Conservation (phyloP, 2,888 invertebrate genomes). For the Leptothorax acervorum region DNA sequence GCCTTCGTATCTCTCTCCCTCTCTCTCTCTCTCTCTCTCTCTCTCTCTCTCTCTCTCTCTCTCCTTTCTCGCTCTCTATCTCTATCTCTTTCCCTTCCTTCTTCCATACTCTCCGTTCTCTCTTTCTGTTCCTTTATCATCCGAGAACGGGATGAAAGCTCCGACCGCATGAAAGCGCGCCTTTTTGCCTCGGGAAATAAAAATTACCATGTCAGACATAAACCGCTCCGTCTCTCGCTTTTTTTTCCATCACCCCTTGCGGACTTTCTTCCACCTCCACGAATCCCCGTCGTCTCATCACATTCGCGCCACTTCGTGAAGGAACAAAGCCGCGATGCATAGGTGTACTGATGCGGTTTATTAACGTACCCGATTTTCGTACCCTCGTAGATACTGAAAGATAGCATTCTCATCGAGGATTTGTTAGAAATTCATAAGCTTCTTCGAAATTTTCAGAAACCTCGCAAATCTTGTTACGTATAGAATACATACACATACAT, state of each 20-base stretch:
- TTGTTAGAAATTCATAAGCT: neutral
- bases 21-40: neutral
- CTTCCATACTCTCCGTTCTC: constrained; percentile 35
- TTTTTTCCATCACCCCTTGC: constrained; percentile 31
- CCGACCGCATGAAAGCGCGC: constrained; percentile 76
- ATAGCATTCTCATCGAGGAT: neutral
- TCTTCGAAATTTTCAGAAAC: neutral
- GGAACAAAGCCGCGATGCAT: constrained; percentile 32
- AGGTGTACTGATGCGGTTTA: constrained; percentile 34
- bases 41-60: neutral
- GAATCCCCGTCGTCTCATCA: constrained; percentile 28
- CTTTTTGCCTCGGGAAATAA: constrained; percentile 78
- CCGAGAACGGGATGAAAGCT: constrained; percentile 75
- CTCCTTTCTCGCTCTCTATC: neutral
- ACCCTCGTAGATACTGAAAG: neutral
- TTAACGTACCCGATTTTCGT: constrained; percentile 11
- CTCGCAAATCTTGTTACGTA: too few relatives aligned
- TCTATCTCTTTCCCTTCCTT: constrained; percentile 7
- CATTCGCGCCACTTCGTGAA: constrained; percentile 17
- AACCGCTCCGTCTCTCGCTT: constrained; percentile 63
- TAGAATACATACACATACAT: neutral
- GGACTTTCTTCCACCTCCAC: constrained; percentile 52
- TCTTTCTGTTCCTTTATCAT: constrained; percentile 72
- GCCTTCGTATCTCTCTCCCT: constrained; percentile 37
- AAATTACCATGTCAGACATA: constrained; percentile 79